Base-by-base conservation (phyloP, 2,113 vertebrate genomes). In the Stercorarius parasiticus region DNA sequence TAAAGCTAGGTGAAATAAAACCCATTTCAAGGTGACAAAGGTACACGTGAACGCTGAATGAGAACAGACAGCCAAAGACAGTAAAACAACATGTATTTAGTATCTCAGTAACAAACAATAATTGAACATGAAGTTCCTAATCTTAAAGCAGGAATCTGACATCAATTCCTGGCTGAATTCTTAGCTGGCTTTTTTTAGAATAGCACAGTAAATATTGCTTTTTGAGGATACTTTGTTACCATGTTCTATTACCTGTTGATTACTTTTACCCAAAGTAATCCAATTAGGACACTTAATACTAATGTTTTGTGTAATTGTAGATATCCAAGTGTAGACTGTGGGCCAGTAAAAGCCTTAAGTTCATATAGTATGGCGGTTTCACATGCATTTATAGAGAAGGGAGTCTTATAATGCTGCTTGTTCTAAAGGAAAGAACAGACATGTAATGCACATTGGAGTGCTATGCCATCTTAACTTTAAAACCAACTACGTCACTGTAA, bases 401-500 rank as follows among this genome's bases (percentile, higher is more conserved):
- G 38, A 70, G 9, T 74, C 64, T 70, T 78, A 36, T 65, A 93
- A 93, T 16, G 3, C 47, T 94, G 16, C 34, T 21, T 61, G 6
- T 87, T 94, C 69, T 76, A 82, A 84, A 81, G 72, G 29, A 91
- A 92, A 82, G 71, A 42, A 47, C 38, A 69, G 69, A 81, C 36
- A 21, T 4, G 34, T 65, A 90, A 84, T 25, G 30, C 3, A 3
- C 43, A n/a, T 73, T 88, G 61, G 40, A 97, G 82, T 88, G 40
- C 74, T 95, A 56, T 50, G 66, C 38, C 70, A 56, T 70, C 61
- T 81, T 96, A 91, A 92, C 49, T 96, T 97, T 90, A 96, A 97
- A 95, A 97, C 38, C 64, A 85, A 86, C 93, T 94, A 97, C 84
- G 36, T 96, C 78, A 79, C 49, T 96, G 40, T 94, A 88, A 97